Conservation (phyloP, 2,888 invertebrate genomes). For the Tubulanus polymorphus region DNA sequence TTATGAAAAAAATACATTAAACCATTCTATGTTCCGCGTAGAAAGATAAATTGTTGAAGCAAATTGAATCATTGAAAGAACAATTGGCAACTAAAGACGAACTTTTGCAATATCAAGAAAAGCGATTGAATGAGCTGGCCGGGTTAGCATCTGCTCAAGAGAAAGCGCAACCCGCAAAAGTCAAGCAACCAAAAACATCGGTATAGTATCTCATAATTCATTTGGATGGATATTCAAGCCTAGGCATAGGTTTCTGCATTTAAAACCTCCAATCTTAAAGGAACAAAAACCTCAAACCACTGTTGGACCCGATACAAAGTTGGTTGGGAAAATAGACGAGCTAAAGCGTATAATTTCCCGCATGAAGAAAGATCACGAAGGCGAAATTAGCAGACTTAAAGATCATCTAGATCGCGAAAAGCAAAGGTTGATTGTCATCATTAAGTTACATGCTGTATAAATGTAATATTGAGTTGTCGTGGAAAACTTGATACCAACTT, state of each 20-base stretch:
- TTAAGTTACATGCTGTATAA: no score
- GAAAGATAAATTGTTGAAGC: background rate
- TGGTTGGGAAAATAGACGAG: background rate
- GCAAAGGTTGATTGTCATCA: slow-evolving; percentile 2
- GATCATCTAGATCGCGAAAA: background rate
- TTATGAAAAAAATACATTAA: no score
- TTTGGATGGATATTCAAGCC: no score
- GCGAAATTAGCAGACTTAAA: background rate
- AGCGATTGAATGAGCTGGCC: background rate
- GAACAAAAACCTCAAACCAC: background rate
- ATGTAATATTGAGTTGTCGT: no score
- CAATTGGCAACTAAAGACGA: background rate
- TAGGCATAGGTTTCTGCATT: no score
- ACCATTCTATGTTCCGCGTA: no score
- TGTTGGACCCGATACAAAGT: background rate
- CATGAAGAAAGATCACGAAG: background rate
- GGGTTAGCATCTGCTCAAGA: no score
- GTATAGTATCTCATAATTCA: no score
- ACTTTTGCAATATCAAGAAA: background rate
- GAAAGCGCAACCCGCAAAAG: no score
- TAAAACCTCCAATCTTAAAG: no score
- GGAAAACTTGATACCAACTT: no score
- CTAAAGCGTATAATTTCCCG: background rate
- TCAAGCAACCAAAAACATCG: no score
- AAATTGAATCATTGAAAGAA: background rate